Evolutionary conservation across 2,113 vertebrate genomes (phyloP).

Genomic region (Barbus barbus): DNA sequence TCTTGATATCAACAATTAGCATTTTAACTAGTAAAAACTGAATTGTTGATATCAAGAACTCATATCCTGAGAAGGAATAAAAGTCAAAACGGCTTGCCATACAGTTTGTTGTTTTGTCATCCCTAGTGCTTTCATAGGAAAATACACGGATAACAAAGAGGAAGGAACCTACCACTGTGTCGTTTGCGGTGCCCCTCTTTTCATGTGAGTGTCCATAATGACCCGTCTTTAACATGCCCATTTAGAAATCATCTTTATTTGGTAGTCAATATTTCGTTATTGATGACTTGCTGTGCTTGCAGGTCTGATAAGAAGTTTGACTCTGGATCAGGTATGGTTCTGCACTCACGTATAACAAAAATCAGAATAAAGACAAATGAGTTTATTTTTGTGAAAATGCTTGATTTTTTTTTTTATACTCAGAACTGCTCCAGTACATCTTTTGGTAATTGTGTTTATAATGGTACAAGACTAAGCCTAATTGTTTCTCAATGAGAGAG

Average conservation of each 20-base stretch:
- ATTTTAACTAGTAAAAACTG: too few species aligned
- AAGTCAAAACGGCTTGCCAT: too few species aligned
- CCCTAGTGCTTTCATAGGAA: slow-evolving; percentile 90
- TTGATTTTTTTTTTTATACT: slow-evolving; percentile 9
- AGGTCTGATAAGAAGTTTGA: slow-evolving; percentile 96
- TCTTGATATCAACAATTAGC: too few species aligned
- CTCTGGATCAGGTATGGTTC: slow-evolving; percentile 91
- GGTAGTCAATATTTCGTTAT: not conserved
- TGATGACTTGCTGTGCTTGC: slow-evolving; percentile 56
- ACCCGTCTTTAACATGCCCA: not conserved
- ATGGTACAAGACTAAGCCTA: not conserved
- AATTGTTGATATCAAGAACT: too few species aligned
- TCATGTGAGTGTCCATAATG: slow-evolving; percentile 79
- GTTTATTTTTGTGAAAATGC: not conserved
- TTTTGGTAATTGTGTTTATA: not conserved
- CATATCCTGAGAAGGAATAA: too few species aligned
- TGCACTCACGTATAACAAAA: not conserved
- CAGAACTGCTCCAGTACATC: not conserved
- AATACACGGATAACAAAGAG: slow-evolving; percentile 85
- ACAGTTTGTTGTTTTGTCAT: slow-evolving; percentile 41
- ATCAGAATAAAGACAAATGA: not conserved
- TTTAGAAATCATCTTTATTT: not conserved
- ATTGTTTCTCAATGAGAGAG: not conserved
- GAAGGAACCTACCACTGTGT: slow-evolving; percentile 90
- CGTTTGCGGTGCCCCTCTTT: slow-evolving; percentile 87